Conservation (phyloP, 2,888 invertebrate genomes). For the Mesopsocus fuscifrons region DNA sequence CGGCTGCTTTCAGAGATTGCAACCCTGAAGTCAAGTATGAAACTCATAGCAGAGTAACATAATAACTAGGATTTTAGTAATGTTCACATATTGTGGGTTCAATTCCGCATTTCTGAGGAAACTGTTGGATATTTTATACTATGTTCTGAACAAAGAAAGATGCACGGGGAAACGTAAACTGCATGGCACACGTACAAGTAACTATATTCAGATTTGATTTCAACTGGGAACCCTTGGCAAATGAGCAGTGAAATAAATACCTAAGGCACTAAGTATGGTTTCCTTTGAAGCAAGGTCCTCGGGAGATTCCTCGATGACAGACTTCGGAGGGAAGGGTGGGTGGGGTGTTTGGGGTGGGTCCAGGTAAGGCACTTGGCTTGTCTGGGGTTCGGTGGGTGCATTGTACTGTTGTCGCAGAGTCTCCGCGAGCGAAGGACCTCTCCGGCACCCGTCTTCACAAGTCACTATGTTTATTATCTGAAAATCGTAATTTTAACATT, state of each 20-base stretch:
- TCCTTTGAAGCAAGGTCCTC: conserved; percentile 51
- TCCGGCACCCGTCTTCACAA: neutral
- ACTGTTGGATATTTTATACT: no score
- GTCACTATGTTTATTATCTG: conserved; percentile 5
- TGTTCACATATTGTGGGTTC: no score
- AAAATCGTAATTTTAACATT: no score
- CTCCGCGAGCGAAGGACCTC: neutral
- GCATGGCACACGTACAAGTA: no score
- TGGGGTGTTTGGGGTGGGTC: conserved; percentile 11
- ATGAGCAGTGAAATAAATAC: no score
- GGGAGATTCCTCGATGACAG: conserved; percentile 28
- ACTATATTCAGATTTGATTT: no score
- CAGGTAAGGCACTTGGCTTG: conserved; percentile 3
- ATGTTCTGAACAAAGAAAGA: no score
- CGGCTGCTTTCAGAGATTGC: conserved; percentile 7
- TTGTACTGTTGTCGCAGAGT: neutral
- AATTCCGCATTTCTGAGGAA: no score
- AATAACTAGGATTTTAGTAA: no score
- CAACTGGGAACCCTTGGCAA: no score
- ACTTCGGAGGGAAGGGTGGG: neutral
- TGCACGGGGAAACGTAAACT: no score
- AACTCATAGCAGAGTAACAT: no score
- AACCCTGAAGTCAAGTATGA: conserved; percentile 12
- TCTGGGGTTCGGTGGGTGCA: neutral
- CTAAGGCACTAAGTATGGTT: conserved; percentile 50